A percentile compares a stretch with the other conserved stretches of the same genome.
Evolutionary conservation across 2,888 invertebrate species (phyloP).

Genomic region (Ophioninae sp.): DNA sequence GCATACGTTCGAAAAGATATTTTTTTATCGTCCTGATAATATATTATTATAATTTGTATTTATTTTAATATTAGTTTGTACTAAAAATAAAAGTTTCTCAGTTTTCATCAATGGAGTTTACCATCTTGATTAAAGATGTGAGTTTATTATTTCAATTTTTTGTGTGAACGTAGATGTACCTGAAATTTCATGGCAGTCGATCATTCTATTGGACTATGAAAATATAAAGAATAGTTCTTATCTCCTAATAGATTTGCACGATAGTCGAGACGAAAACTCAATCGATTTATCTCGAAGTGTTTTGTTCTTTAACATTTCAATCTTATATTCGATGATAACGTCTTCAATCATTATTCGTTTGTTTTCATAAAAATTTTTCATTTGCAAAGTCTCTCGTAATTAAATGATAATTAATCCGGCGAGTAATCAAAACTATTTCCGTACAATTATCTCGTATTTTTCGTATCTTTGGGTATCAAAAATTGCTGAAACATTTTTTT

Average conservation of each 20-base stretch:
- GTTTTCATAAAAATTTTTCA: neutral
- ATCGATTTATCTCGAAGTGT: neutral
- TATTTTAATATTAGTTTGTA: neutral
- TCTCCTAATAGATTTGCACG: neutral
- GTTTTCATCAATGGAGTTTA: no score
- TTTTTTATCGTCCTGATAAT: no score
- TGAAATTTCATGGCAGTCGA: neutral
- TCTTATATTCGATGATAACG: no score
- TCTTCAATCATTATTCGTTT: no score
- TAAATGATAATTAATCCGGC: neutral
- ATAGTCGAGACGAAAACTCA: neutral
- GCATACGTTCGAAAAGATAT: no score
- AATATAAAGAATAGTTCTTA: neutral
- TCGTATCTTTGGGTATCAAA: no score
- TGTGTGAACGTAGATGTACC: no score
- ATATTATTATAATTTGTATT: neutral
- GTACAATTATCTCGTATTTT: neutral
- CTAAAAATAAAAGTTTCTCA: neutral
- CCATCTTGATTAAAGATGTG: no score
- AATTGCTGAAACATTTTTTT: no score
- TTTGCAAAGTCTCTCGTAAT: neutral
- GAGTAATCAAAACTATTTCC: neutral
- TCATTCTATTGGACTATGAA: neutral
- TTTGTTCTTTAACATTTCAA: neutral
- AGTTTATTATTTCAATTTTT: no score